Conservation (phyloP, 2,888 invertebrate species). For the Amiota communis region DNA sequence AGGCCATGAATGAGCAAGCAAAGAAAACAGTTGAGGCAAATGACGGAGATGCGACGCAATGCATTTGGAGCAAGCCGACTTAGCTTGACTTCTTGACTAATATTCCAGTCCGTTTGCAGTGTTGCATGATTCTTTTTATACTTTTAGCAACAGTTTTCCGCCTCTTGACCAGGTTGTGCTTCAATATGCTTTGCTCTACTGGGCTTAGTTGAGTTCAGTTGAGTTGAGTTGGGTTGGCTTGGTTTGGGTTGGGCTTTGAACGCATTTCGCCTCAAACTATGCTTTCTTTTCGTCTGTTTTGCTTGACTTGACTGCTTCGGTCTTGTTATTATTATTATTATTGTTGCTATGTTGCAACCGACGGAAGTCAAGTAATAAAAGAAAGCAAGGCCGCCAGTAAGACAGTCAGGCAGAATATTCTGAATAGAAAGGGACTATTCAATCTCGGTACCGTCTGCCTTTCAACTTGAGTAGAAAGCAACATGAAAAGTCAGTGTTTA, state of each 20-base stretch:
- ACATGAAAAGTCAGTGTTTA: slow-evolving; percentile 56
- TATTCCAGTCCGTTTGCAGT: too few relatives aligned
- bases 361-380: slow-evolving; percentile 66
- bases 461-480: slow-evolving; percentile 26
- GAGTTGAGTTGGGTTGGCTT: slow-evolving; percentile 30
- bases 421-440: too few relatives aligned
- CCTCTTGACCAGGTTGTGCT: not conserved
- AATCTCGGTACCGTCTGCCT: not conserved
- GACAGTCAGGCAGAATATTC: slow-evolving; percentile 19
- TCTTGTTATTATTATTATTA: not conserved
- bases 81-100: too few relatives aligned
- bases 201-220: slow-evolving; percentile 29
- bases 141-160: not conserved
- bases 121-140: too few relatives aligned
- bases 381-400: slow-evolving; percentile 50
- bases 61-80: slow-evolving; percentile 23
- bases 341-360: slow-evolving; percentile 7
- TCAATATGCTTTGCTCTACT: slow-evolving; percentile 15
- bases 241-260: slow-evolving; percentile 23
- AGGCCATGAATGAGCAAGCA: too few relatives aligned
- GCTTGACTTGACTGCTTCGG: not conserved
- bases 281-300: slow-evolving; percentile 20
- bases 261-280: slow-evolving; percentile 3
- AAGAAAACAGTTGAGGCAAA: not conserved
- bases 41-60: slow-evolving; percentile 7